Base-by-base conservation (phyloP, 2,113 vertebrate genomes). In the Pelobates fuscus region DNA sequence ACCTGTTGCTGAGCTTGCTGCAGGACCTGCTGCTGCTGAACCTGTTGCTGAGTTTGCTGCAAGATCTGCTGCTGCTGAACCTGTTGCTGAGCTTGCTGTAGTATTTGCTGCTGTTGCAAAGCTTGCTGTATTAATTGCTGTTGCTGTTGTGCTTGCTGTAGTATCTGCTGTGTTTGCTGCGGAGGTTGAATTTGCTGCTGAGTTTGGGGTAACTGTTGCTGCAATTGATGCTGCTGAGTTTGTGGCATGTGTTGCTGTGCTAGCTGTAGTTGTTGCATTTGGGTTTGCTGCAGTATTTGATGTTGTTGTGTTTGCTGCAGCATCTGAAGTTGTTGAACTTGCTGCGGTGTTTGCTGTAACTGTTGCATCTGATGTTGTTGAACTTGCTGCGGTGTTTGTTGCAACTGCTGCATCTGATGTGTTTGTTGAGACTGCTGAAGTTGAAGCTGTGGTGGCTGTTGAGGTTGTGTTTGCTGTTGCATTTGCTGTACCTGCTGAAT, bases 1-100 rank as follows among this genome's bases (percentile, higher is more conserved):
- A 43, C n/a, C 21, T 76, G 65, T 11, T 65, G 52, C 26, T 23
- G 18, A 25, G 21, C 2, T 46, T 66, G 20, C 29, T 70, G 89
- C 37, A 84, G 72, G 0, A 32, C n/a, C 54, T 79, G 57, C 23
- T 25, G 8, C 57, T 62, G 66, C 6, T 54, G 66, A 17, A 44
- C 21, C 15, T 44, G 71, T 8, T 68, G 62, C 64, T 76, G 72
- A 3, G 4, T 30, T 8, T 44, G 54, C 6, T 32, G 26, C 18
- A 43, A 18, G 6, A 25, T n/a, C 17, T 57, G 60, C 27, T 32
- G 44, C 52, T 54, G 58, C 20, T 52, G 54, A n/a, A 20, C 18
- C 21, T 65, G 61, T 29, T 49, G 58, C 29, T 55, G 43, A 21
- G 32, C 14, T 23, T 77, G 74, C 37, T 77, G 76, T 20, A 43